Conservation (phyloP, 1,140 invertebrate genomes). For the Arion vulgaris region DNA sequence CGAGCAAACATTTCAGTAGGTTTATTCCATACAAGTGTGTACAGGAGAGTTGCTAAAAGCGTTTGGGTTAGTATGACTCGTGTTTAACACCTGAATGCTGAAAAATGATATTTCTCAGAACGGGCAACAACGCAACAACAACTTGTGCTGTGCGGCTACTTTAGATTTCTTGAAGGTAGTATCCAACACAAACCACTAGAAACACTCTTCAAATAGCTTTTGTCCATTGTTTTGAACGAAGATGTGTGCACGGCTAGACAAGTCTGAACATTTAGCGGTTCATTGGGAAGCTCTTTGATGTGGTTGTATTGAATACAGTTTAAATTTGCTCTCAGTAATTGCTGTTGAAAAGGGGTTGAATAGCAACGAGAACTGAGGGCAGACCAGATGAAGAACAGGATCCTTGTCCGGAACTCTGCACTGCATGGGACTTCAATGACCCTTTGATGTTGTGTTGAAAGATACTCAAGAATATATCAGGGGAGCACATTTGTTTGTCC, state of each 20-base stretch:
- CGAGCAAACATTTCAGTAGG: constrained; percentile 4
- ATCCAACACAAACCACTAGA: neutral
- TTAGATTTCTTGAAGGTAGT: neutral
- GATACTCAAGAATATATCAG: neutral
- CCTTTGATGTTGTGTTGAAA: constrained; percentile 18
- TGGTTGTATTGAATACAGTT: neutral
- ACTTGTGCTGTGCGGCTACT: neutral
- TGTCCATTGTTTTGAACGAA: neutral
- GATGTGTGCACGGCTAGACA: constrained; percentile 3
- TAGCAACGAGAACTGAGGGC: neutral
- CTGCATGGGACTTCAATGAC: neutral
- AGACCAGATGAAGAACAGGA: neutral
- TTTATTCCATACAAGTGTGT: neutral
- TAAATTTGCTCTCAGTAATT: constrained; percentile 30
- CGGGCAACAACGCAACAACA: neutral
- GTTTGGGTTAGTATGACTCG: constrained; percentile 16
- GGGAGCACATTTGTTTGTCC: neutral
- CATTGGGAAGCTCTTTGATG: neutral
- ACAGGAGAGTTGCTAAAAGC: neutral
- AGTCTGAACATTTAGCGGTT: neutral
- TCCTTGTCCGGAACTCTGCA: neutral
- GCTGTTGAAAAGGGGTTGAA: neutral
- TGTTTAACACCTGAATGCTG: neutral
- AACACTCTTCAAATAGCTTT: neutral
- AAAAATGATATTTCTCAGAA: neutral